phyloP scores from a whole-genome alignment of 2,797 vertebrate species.

The Micropoecilia bifurca region DNA sequence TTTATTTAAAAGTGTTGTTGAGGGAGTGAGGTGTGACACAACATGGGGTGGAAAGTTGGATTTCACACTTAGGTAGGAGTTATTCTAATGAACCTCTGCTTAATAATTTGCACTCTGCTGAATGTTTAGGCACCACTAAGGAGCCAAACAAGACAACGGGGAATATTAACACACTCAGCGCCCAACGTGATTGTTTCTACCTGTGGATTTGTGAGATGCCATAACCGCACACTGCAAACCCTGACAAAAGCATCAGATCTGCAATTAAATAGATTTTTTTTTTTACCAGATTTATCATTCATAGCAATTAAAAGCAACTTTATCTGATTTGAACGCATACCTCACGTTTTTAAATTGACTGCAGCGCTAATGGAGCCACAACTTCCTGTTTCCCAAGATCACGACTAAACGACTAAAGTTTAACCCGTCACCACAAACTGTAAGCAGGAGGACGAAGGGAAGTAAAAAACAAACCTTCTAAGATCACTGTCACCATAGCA shows the following conservation, averaged over 20 bases:
- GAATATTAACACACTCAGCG: not conserved
- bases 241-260: not conserved
- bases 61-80: constrained; percentile 28
- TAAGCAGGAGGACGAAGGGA: not conserved
- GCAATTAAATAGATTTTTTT: too few relatives aligned
- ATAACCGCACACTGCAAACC: not conserved
- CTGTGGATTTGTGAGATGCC: not conserved
- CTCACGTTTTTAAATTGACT: not conserved
- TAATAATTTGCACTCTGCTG: constrained; percentile 14
- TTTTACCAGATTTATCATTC: not conserved
- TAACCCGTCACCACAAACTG: not conserved
- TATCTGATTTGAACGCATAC: not conserved
- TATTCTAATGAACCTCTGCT: constrained; percentile 29
- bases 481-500: not conserved
- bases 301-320: not conserved
- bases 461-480: not conserved
- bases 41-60: constrained; percentile 31
- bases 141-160: not conserved
- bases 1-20: constrained; percentile 7
- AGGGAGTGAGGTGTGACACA: constrained; percentile 32
- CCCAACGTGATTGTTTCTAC: not conserved
- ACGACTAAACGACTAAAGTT: too few relatives aligned
- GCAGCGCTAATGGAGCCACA: not conserved
- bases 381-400: not conserved
- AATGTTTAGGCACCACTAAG: constrained; percentile 11